A percentile compares a stretch with the other conserved stretches of the same genome.
phyloP scores from a whole-genome alignment of 2,113 vertebrate species.

The Sinocyclocheilus maitianheensis region DNA sequence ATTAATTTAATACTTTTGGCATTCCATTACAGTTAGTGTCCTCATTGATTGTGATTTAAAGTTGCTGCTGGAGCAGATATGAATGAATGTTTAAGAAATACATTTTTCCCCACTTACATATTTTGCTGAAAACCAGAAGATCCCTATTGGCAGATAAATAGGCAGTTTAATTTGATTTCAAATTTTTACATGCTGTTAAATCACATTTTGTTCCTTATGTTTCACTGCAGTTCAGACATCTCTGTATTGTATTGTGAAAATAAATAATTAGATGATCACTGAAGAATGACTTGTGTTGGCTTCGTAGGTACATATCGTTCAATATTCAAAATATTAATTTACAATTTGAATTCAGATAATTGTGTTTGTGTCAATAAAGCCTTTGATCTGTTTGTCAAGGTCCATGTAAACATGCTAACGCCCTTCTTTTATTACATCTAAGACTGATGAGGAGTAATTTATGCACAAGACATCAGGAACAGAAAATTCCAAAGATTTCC shows the following conservation, averaged over 20 bases:
- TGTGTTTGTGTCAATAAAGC: not conserved
- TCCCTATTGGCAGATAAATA: not conserved
- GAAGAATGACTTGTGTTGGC: not conserved
- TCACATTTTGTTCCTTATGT: not conserved
- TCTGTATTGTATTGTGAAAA: constrained; percentile 3
- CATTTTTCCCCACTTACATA: not conserved
- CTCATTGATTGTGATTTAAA: not conserved
- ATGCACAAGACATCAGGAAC: not conserved
- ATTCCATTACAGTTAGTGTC: not conserved
- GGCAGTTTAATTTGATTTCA: not conserved
- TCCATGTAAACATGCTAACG: not conserved
- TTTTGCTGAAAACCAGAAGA: not conserved
- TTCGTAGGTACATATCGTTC: not conserved
- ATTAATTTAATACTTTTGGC: not conserved
- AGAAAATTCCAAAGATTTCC: not conserved
- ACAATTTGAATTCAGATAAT: not conserved
- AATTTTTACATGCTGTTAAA: not conserved
- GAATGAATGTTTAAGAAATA: not conserved
- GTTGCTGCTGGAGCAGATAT: not conserved
- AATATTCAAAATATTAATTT: not conserved
- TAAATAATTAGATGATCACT: not conserved
- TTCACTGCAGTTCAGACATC: not conserved
- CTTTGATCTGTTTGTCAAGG: not conserved
- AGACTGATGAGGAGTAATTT: not conserved
- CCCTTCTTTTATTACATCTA: not conserved